Percentiles rank a stretch among this genome's conserved stretches.
These are phyloP conservation scores for Dryoscopus gambensis DNA, from an alignment of 2,113 vertebrate genomes.

Conservation along the genomic window DNA sequence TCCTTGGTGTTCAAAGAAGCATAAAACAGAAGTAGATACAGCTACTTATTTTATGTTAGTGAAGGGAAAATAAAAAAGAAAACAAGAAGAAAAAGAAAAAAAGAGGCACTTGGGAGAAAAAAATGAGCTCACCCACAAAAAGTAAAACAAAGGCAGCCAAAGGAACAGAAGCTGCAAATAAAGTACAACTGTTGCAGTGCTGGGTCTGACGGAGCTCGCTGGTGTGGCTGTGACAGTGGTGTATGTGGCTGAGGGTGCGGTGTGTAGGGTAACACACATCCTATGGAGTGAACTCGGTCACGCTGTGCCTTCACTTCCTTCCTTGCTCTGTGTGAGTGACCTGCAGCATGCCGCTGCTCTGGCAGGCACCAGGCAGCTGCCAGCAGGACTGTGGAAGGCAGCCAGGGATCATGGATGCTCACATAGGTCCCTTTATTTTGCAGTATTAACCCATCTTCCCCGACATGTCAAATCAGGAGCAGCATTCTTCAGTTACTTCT, in stretches of 20 bases:
- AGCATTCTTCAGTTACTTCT: not conserved
- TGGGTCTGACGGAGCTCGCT: fast-evolving
- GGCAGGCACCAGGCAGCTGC: not conserved
- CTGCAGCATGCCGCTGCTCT: fast-evolving
- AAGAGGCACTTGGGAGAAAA: not conserved
- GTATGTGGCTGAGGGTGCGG: fast-evolving
- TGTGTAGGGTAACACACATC: too few relatives aligned
- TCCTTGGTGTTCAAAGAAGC: not conserved
- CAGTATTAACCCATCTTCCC: not conserved
- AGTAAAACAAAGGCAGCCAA: not conserved
- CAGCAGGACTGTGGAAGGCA: not conserved
- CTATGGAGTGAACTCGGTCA: fast-evolving
- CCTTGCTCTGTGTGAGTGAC: fast-evolving
- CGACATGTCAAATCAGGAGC: not conserved
- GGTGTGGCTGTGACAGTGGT: not conserved
- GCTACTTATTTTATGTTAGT: not conserved
- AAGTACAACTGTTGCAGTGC: not conserved
- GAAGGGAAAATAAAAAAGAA: not conserved
- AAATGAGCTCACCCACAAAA: not conserved
- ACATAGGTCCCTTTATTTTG: not conserved
- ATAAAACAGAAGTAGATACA: not conserved
- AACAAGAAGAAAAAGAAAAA: not conserved
- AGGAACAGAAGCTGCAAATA: not conserved
- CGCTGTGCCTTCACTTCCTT: fast-evolving
- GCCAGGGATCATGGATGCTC: fast-evolving